Percentiles rank a stretch among this genome's conserved stretches.
phyloP scores from a whole-genome alignment of 2,888 invertebrate species.

The Drosophila aldrichi region DNA sequence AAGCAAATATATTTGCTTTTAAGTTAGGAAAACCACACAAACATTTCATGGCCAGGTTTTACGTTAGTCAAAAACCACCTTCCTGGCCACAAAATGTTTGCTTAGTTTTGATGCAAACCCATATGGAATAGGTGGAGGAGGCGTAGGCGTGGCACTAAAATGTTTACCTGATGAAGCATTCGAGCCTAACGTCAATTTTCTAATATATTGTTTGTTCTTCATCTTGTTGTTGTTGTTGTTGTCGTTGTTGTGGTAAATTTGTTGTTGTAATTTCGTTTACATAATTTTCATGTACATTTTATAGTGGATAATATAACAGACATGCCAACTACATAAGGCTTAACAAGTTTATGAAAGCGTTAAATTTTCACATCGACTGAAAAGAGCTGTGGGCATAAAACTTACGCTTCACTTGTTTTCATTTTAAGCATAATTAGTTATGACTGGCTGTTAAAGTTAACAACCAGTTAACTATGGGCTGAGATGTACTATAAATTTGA shows the following conservation, averaged over 20 bases:
- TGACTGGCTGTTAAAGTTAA: not conserved
- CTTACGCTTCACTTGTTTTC: constrained; percentile 1
- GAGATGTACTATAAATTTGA: not conserved
- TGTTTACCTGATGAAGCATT: constrained; percentile 28
- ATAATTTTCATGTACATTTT: constrained; percentile 34
- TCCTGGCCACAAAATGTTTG: constrained; percentile 36
- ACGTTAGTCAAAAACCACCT: constrained; percentile 8
- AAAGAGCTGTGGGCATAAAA: not conserved
- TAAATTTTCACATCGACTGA: not conserved
- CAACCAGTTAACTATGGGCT: not conserved
- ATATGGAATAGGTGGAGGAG: no score
- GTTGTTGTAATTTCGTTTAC: constrained; percentile 28
- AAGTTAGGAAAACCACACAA: constrained; percentile 46
- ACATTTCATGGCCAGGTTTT: constrained; percentile 44
- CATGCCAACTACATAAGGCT: constrained; percentile 4
- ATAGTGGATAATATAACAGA: constrained; percentile 13
- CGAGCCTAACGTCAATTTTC: constrained; percentile 31
- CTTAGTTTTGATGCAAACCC: constrained; percentile 17
- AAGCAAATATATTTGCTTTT: constrained; percentile 71
- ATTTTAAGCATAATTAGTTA: not conserved
- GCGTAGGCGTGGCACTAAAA: not conserved
- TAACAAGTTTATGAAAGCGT: constrained; percentile 3
- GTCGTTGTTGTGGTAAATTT: not conserved
- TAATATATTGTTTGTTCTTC: constrained; percentile 17
- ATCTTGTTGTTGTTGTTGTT: not conserved